Percentiles rank a stretch among this genome's conserved stretches.
These are phyloP conservation scores for Hydrophis major DNA, from an alignment of 2,797 vertebrate genomes.

Conservation along the genomic window DNA sequence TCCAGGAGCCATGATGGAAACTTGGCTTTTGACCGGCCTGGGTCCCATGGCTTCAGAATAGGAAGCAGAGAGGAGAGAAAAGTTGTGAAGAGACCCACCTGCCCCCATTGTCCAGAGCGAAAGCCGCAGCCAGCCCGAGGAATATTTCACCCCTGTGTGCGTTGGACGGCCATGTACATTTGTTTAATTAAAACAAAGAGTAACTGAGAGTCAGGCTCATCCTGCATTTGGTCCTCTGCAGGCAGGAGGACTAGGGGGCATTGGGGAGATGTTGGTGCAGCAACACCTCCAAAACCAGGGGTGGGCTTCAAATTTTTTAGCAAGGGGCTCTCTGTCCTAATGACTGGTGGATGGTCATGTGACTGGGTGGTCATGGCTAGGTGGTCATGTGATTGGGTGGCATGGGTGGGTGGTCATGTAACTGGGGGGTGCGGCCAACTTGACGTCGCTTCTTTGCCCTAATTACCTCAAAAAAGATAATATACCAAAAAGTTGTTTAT, in stretches of 20 bases:
- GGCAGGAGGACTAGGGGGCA: not conserved
- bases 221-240: not conserved
- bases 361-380: too few species aligned
- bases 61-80: not conserved
- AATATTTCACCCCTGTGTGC: not conserved
- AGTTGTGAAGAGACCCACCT: not conserved
- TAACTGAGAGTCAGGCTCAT: not conserved
- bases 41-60: not conserved
- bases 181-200: not conserved
- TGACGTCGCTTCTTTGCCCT: too few species aligned
- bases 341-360: too few species aligned
- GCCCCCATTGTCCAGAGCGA: not conserved
- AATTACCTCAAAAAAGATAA: too few species aligned
- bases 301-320: too few species aligned
- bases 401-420: too few species aligned
- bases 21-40: not conserved
- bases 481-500: too few species aligned
- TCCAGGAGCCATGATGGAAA: not conserved
- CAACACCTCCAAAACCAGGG: not conserved
- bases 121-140: not conserved
- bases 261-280: not conserved
- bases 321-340: too few species aligned
- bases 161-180: not conserved
- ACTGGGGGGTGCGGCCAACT: too few species aligned
- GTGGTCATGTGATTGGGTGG: too few species aligned